Conservation (phyloP, 2,797 vertebrate genomes). For the Apodemus agrarius region DNA sequence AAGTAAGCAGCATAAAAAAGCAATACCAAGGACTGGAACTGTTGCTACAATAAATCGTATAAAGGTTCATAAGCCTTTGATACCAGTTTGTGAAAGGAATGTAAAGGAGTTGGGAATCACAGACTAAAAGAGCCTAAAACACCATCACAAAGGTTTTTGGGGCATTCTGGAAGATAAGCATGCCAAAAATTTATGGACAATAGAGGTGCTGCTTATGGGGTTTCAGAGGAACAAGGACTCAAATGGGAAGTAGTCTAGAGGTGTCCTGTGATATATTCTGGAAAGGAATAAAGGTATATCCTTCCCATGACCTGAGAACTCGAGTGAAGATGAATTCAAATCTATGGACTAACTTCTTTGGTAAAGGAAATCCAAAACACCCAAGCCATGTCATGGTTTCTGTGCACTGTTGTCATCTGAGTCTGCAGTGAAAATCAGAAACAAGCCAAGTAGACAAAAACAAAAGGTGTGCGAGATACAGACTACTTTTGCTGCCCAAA, state of each 20-base stretch:
- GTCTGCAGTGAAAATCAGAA: background rate
- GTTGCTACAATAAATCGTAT: background rate
- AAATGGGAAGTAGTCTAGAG: background rate
- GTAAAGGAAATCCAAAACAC: background rate
- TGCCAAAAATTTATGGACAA: background rate
- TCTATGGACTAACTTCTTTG: background rate
- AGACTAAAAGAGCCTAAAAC: background rate
- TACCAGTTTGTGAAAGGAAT: background rate
- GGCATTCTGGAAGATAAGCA: background rate
- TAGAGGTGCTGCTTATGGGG: background rate
- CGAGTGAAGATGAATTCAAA: background rate
- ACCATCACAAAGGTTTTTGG: background rate
- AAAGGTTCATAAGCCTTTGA: background rate
- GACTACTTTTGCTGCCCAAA: background rate
- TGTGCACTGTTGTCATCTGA: background rate
- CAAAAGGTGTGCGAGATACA: background rate
- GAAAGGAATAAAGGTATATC: background rate
- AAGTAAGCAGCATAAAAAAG: background rate
- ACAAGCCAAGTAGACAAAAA: background rate
- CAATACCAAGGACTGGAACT: no score
- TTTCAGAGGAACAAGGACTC: background rate
- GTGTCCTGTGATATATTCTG: background rate
- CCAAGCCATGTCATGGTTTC: no score
- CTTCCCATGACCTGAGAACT: background rate
- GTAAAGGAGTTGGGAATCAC: background rate